Evolutionary conservation across 2,113 vertebrate genomes (phyloP).

Genomic region (Dolichallabes microphthalmus): DNA sequence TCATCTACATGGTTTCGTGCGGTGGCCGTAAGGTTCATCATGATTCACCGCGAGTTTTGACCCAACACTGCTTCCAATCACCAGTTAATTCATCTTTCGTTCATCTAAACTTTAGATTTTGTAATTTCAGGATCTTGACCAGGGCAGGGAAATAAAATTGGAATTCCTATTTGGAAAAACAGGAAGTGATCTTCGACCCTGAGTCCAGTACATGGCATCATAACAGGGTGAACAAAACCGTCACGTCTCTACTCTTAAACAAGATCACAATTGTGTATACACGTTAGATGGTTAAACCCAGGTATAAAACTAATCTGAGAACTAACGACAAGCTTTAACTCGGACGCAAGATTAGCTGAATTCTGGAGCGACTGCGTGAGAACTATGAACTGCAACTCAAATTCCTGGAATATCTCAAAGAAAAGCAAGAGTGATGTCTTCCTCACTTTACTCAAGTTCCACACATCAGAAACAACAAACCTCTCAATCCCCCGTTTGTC

Average conservation of each 20-base stretch:
- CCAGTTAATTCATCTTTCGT: neutral
- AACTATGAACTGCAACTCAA: slow-evolving; percentile 28
- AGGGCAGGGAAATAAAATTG: neutral
- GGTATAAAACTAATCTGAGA: neutral
- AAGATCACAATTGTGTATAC: neutral
- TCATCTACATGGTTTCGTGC: no score
- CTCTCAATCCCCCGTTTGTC: neutral
- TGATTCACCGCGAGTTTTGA: no score
- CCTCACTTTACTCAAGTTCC: slow-evolving; percentile 4
- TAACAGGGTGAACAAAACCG: neutral
- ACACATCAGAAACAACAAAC: neutral
- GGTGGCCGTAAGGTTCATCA: no score
- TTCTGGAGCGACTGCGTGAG: neutral
- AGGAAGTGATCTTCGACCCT: neutral
- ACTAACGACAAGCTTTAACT: neutral
- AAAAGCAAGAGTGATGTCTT: slow-evolving; percentile 10
- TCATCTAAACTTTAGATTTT: neutral
- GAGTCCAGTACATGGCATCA: neutral
- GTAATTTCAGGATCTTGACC: neutral
- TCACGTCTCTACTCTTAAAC: neutral
- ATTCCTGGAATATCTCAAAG: slow-evolving; percentile 43
- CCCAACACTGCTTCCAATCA: no score
- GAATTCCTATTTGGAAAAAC: neutral
- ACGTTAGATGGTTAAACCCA: neutral
- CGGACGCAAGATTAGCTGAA: neutral